A percentile compares a stretch with the other conserved stretches of the same genome.
Evolutionary conservation across 2,888 invertebrate genomes (phyloP).

Genomic region (Cephus nigrinus): DNA sequence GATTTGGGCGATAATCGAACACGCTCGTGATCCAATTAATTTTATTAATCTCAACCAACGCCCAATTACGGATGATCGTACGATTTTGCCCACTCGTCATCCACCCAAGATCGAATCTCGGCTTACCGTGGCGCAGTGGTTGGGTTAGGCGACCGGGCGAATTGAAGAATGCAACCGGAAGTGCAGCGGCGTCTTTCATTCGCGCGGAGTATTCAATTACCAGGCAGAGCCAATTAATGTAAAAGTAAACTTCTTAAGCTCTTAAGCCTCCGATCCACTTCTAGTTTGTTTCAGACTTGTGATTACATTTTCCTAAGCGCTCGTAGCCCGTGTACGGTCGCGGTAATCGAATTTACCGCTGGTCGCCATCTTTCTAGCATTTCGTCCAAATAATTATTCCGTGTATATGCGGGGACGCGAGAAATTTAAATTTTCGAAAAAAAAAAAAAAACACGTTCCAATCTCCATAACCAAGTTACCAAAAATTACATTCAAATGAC

Average conservation of each 20-base stretch:
- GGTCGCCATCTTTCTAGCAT: background rate
- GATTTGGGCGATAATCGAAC: background rate
- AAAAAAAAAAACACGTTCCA: background rate
- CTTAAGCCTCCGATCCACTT: slow-evolving; percentile 15
- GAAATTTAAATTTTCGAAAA: background rate
- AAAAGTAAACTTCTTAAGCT: slow-evolving; percentile 20
- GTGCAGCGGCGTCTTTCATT: background rate
- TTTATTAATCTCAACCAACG: background rate
- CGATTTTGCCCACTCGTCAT: background rate
- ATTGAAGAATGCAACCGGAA: background rate
- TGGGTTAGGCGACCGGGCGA: background rate
- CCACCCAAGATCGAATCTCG: background rate
- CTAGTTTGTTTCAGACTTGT: slow-evolving; percentile 22
- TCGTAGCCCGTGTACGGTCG: slow-evolving; percentile 8
- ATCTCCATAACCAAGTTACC: background rate
- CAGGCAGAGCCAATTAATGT: slow-evolving; percentile 16
- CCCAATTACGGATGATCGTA: background rate
- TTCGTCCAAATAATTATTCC: background rate
- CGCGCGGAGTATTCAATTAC: slow-evolving; percentile 15
- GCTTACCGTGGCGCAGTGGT: background rate
- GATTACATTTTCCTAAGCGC: slow-evolving; percentile 20
- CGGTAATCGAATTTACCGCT: slow-evolving; percentile 10
- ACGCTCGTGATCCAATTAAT: background rate
- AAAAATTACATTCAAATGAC: background rate
- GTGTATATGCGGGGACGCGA: background rate